These are phyloP conservation scores for Trissonchulus latispiculum DNA, from an alignment of 2,888 invertebrate genomes.

Conservation along the genomic window DNA sequence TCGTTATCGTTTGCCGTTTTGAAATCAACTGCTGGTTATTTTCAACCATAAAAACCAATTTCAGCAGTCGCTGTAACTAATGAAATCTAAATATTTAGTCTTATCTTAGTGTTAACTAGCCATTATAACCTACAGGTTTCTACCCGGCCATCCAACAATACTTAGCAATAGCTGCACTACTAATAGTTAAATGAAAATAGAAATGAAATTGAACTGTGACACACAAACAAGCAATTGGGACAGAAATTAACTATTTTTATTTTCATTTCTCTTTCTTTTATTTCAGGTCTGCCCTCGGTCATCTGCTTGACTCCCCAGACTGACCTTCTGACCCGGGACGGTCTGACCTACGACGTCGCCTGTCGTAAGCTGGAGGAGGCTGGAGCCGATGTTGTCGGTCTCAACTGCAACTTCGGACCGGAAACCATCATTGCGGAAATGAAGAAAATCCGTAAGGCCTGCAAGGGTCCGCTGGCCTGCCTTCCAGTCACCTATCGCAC, in stretches of 20 bases:
- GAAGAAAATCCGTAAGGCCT: constrained; percentile 33
- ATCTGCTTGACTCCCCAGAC: constrained; percentile 34
- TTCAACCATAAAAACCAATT: too few species aligned
- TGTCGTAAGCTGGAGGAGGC: constrained; percentile 35
- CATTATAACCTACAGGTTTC: too few species aligned
- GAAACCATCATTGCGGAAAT: constrained; percentile 37
- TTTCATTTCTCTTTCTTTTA: neutral
- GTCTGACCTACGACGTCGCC: constrained; percentile 35
- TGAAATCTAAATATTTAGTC: too few species aligned
- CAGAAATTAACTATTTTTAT: neutral
- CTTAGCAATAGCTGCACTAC: too few species aligned
- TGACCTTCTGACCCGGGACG: constrained; percentile 34
- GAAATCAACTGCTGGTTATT: too few species aligned
- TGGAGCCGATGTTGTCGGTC: constrained; percentile 41
- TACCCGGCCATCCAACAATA: too few species aligned
- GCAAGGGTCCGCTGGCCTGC: constrained; percentile 38
- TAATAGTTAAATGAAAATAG: neutral
- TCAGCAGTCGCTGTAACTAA: too few species aligned
- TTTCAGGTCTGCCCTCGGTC: constrained; percentile 38
- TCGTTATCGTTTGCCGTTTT: too few species aligned
- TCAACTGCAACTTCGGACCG: constrained; percentile 42
- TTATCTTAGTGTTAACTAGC: too few species aligned
- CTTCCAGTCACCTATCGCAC: constrained; percentile 38
- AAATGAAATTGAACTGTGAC: too few species aligned
- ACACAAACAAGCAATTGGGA: neutral